phyloP scores from a whole-genome alignment of 1,140 invertebrate species.

The Anadara kagoshimensis region DNA sequence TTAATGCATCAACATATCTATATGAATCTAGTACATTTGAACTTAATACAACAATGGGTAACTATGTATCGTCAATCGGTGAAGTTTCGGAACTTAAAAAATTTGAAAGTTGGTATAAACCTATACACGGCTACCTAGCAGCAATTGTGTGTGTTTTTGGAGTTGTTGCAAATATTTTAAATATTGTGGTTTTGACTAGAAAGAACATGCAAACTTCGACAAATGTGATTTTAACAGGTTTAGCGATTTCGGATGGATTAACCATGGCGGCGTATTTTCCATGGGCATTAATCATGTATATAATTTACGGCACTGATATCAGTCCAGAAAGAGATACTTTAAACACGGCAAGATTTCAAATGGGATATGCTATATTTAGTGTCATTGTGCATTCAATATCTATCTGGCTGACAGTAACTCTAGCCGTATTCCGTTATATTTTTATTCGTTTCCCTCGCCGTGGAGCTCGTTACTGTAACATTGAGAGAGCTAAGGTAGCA shows the following conservation, averaged over 20 bases:
- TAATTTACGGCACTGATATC: constrained; percentile 54
- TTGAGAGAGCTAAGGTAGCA: constrained; percentile 83
- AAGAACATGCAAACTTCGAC: constrained; percentile 88
- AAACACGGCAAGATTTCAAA: constrained; percentile 57
- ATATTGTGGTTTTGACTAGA: constrained; percentile 91
- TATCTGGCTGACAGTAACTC: constrained; percentile 92
- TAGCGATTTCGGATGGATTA: constrained; percentile 89
- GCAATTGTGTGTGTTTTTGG: constrained; percentile 89
- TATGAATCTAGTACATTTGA: no score
- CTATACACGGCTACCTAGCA: constrained; percentile 82
- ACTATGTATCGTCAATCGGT: constrained; percentile 35
- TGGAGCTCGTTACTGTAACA: constrained; percentile 85
- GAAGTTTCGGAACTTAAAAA: constrained; percentile 41
- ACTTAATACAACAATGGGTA: constrained; percentile 40
- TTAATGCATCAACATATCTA: no score
- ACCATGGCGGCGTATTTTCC: constrained; percentile 81
- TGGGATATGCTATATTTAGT: constrained; percentile 79
- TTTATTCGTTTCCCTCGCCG: constrained; percentile 67
- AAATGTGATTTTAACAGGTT: constrained; percentile 87
- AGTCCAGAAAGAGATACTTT: constrained; percentile 50
- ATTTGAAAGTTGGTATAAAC: constrained; percentile 68
- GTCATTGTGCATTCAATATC: constrained; percentile 93
- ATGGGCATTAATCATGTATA: constrained; percentile 67
- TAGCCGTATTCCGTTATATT: constrained; percentile 89
- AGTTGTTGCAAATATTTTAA: constrained; percentile 89